Evolutionary conservation across 2,888 invertebrate genomes (phyloP).

Genomic region (Stictocephala bisonia): DNA sequence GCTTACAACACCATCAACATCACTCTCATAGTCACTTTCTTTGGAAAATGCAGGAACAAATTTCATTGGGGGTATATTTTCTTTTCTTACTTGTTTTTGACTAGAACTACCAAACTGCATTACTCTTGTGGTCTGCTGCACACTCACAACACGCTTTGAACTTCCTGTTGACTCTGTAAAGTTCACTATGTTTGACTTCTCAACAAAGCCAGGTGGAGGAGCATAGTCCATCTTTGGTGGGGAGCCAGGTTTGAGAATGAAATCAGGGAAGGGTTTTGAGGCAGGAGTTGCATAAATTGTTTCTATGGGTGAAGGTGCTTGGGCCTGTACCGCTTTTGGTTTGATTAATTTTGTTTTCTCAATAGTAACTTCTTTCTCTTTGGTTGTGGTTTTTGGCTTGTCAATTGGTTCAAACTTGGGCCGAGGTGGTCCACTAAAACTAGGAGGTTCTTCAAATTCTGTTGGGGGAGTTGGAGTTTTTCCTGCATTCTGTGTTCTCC

Average conservation of each 20-base stretch:
- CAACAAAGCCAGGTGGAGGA: conserved; percentile 69
- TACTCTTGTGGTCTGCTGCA: conserved; percentile 76
- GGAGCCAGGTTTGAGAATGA: conserved; percentile 69
- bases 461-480: conserved; percentile 71
- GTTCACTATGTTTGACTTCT: conserved; percentile 76
- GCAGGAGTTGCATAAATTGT: conserved; percentile 52
- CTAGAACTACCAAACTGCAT: conserved; percentile 70
- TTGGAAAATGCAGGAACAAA: conserved; percentile 74
- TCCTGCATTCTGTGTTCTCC: conserved; percentile 60
- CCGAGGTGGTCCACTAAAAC: conserved; percentile 64
- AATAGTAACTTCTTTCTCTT: conserved; percentile 34
- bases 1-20: conserved; percentile 68
- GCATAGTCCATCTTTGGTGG: conserved; percentile 71
- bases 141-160: conserved; percentile 73
- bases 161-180: conserved; percentile 77
- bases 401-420: conserved; percentile 73
- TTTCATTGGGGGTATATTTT: conserved; percentile 69
- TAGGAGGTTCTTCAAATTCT: conserved; percentile 68
- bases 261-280: conserved; percentile 59
- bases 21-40: conserved; percentile 78
- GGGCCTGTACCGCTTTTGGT: conserved; percentile 43
- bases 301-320: conserved; percentile 60
- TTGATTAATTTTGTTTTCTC: conserved; percentile 47
- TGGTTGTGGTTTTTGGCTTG: conserved; percentile 59
- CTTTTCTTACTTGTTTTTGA: conserved; percentile 9